Evolutionary conservation across 1,140 invertebrate genomes (phyloP).

Genomic region (Aphaenogaster floridana): DNA sequence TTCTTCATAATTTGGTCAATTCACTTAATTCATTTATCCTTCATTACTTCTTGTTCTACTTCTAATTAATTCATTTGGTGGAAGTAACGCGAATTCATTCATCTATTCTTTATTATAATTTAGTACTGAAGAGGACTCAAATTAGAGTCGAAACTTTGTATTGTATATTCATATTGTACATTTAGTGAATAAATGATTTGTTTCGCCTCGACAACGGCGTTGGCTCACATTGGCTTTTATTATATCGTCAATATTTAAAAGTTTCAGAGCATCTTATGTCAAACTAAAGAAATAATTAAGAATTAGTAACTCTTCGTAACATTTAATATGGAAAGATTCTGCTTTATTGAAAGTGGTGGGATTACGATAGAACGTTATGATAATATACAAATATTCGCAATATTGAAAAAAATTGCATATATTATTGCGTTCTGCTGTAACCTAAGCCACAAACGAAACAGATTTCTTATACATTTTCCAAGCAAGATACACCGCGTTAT

Average conservation of each 20-base stretch:
- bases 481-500: neutral
- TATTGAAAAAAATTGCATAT: neutral
- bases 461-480: neutral
- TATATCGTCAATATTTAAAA: neutral
- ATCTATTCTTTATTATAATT: no score
- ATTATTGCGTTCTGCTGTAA: neutral
- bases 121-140: no score
- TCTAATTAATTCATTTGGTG: no score
- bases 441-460: neutral
- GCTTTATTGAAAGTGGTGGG: neutral
- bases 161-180: no score
- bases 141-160: no score
- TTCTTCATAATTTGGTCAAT: no score
- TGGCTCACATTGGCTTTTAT: no score
- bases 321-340: neutral
- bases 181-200: no score
- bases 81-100: no score
- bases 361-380: neutral
- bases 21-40: no score
- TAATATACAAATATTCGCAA: neutral
- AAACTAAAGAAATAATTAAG: conserved; percentile 1
- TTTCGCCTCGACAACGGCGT: no score
- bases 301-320: neutral
- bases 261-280: neutral
- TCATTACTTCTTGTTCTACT: no score